Evolutionary conservation across 2,888 invertebrate genomes (phyloP).

Genomic region (Melanostoma scalare): DNA sequence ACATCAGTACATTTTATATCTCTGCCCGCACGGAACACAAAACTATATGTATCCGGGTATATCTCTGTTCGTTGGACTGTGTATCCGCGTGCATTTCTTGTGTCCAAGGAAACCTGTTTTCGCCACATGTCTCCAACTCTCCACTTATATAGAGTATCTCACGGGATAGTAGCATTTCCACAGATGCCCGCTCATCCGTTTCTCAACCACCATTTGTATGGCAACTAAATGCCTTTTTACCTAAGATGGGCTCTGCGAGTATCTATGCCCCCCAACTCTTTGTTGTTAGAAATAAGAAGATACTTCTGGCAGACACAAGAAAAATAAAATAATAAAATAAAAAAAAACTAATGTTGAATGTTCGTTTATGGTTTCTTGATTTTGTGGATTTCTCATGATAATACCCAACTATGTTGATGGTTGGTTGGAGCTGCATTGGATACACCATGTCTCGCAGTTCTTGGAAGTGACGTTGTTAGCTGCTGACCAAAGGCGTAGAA

Average conservation of each 20-base stretch:
- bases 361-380: constrained; percentile 71
- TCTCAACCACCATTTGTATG: constrained; percentile 3
- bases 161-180: constrained; percentile 57
- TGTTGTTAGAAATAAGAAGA: constrained; percentile 63
- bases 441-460: constrained; percentile 63
- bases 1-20: constrained; percentile 28
- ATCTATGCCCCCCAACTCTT: constrained; percentile 45
- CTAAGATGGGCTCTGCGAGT: constrained; percentile 28
- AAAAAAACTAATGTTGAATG: constrained; percentile 45
- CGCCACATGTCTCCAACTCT: constrained; percentile 49
- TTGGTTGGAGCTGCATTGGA: constrained; percentile 32
- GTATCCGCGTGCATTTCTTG: constrained; percentile 54
- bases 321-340: neutral
- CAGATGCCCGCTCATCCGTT: constrained; percentile 30
- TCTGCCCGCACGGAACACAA: constrained; percentile 27
- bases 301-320: constrained; percentile 9
- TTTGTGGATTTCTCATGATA: constrained; percentile 66
- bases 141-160: constrained; percentile 64
- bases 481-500: constrained; percentile 40
- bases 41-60: constrained; percentile 24
- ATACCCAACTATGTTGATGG: constrained; percentile 51
- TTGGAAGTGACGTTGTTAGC: constrained; percentile 65
- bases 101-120: constrained; percentile 56
- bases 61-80: constrained; percentile 11
- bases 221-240: constrained; percentile 45